These are phyloP conservation scores for Ochotona princeps DNA, from an alignment of 2,113 vertebrate species.

Conservation along the genomic window DNA sequence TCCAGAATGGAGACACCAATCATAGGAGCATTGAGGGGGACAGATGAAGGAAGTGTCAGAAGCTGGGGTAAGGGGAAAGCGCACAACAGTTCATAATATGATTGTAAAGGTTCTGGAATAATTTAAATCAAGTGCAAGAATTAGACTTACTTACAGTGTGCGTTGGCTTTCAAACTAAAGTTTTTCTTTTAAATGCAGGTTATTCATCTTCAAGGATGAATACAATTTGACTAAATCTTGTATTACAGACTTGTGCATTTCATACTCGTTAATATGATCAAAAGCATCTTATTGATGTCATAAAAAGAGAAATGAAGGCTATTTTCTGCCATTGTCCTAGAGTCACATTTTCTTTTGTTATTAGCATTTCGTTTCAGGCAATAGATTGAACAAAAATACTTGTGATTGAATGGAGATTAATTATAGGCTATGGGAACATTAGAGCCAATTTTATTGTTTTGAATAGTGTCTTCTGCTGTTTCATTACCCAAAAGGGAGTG, in stretches of 20 bases:
- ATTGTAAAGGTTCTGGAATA: constrained; percentile 36
- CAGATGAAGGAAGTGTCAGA: constrained; percentile 1
- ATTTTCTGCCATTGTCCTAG: constrained; percentile 16
- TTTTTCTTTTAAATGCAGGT: constrained; percentile 57
- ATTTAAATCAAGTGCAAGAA: constrained; percentile 25
- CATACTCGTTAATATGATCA: constrained; percentile 49
- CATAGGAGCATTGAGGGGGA: not conserved
- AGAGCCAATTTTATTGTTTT: constrained; percentile 52
- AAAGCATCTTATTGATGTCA: constrained; percentile 40
- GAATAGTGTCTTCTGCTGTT: constrained; percentile 46
- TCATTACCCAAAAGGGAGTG: constrained; percentile 44
- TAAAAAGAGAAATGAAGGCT: constrained; percentile 56
- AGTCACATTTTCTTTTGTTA: not conserved
- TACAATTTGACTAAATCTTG: constrained; percentile 37
- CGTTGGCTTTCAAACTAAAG: constrained; percentile 43
- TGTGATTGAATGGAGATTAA: constrained; percentile 52
- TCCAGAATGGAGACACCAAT: constrained; percentile 7
- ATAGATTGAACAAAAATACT: constrained; percentile 44
- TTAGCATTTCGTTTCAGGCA: constrained; percentile 60
- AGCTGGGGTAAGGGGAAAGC: not conserved
- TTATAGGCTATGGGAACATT: constrained; percentile 52
- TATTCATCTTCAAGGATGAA: constrained; percentile 37
- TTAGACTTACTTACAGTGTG: not conserved
- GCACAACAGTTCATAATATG: not conserved
- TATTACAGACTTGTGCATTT: constrained; percentile 34